phyloP scores from a whole-genome alignment of 2,113 vertebrate species.

The Cromileptes altivelis region DNA sequence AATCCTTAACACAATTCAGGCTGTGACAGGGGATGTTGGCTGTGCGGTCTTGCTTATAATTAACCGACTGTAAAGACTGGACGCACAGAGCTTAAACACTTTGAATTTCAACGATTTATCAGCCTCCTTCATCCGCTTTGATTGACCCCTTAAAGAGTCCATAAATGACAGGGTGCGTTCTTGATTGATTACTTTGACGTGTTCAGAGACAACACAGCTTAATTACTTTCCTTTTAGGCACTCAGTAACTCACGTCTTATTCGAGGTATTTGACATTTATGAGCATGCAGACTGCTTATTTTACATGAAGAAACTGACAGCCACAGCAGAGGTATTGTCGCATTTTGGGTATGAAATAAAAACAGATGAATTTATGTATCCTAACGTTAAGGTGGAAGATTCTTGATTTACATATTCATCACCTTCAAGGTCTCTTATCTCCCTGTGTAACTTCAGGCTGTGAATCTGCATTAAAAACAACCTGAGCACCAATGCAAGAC shows the following conservation, averaged over 20 bases:
- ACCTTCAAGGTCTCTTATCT: neutral
- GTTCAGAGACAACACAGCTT: constrained; percentile 7
- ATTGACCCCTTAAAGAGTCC: constrained; percentile 23
- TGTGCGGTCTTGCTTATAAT: neutral
- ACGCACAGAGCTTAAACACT: neutral
- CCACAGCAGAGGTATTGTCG: neutral
- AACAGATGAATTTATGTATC: neutral
- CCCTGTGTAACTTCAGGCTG: neutral
- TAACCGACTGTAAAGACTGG: constrained; percentile 12
- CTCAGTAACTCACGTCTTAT: neutral
- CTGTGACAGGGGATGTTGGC: constrained; percentile 5
- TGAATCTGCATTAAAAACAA: neutral
- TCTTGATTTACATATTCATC: constrained; percentile 16
- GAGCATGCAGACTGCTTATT: neutral
- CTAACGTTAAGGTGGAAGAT: neutral
- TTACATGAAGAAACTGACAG: constrained; percentile 6
- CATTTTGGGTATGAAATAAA: neutral
- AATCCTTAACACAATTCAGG: neutral
- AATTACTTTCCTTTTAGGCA: constrained; percentile 22
- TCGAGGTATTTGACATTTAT: constrained; percentile 30
- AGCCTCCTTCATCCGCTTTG: neutral
- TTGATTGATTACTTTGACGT: constrained; percentile 31
- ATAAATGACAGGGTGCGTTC: neutral
- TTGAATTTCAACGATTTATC: constrained; percentile 12
- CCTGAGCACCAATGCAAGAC: neutral